phyloP scores from a whole-genome alignment of 2,797 vertebrate species.

The Halcyon leucocephala region DNA sequence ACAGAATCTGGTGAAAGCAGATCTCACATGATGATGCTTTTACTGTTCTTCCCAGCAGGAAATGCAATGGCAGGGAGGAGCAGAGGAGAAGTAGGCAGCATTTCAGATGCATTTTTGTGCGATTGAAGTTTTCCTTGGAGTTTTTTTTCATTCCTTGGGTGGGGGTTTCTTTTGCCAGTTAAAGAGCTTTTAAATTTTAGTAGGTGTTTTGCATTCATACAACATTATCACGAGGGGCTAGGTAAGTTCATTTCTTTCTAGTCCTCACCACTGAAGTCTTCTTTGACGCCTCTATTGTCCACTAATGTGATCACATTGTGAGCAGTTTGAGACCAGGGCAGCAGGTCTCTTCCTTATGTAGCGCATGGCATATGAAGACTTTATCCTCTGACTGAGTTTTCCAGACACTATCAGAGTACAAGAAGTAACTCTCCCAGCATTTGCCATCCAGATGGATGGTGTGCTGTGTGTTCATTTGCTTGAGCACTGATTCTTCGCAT shows the following conservation, averaged over 20 bases:
- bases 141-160: not conserved
- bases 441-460: not conserved
- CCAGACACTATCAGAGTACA: not conserved
- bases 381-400: not conserved
- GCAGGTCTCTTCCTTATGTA: rapidly evolving
- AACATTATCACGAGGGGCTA: not conserved
- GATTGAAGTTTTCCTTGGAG: not conserved
- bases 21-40: not conserved
- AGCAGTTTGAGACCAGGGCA: not conserved
- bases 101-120: not conserved
- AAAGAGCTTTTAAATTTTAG: not conserved
- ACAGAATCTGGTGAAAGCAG: not conserved
- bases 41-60: not conserved
- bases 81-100: not conserved
- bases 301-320: rapidly evolving
- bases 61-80: not conserved
- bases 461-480: not conserved
- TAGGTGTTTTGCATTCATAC: not conserved
- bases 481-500: not conserved
- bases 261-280: not conserved
- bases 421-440: not conserved
- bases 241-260: not conserved
- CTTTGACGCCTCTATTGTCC: not conserved
- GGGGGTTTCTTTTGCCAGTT: not conserved
- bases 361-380: not conserved